A percentile compares a stretch with the other conserved stretches of the same genome.
These are phyloP conservation scores for Aegithalos caudatus DNA, from an alignment of 2,113 vertebrate genomes.

Conservation along the genomic window DNA sequence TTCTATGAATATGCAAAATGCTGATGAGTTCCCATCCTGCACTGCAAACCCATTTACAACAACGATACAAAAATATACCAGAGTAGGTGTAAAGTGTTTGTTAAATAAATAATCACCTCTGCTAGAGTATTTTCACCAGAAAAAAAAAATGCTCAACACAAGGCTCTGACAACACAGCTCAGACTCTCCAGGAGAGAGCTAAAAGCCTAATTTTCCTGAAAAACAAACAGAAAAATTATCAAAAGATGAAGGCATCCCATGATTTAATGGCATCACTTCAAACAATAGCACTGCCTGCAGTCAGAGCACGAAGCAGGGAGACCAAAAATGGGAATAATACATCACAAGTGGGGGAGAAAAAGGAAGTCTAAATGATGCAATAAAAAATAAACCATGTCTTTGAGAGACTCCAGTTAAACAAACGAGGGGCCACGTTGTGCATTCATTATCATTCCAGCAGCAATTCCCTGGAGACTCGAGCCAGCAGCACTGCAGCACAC, in stretches of 20 bases:
- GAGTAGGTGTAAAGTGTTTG: background rate
- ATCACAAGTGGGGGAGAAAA: background rate
- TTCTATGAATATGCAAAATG: background rate
- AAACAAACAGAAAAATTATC: background rate
- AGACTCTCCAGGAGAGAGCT: background rate
- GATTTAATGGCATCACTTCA: background rate
- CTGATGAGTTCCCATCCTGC: background rate
- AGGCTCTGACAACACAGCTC: background rate
- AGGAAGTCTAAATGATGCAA: background rate
- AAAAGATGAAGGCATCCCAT: background rate
- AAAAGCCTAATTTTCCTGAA: background rate
- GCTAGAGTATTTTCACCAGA: background rate
- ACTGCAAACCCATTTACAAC: background rate
- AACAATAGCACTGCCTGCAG: background rate
- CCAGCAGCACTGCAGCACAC: background rate
- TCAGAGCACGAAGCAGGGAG: background rate
- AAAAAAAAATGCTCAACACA: background rate
- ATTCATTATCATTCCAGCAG: conserved; percentile 18
- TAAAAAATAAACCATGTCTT: background rate
- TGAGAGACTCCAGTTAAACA: background rate
- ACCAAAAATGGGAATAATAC: background rate
- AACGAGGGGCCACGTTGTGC: background rate
- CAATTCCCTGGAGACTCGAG: background rate
- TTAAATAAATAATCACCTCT: background rate
- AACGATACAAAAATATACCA: background rate